These are phyloP conservation scores for Acanthosoma haemorrhoidale DNA, from an alignment of 2,888 invertebrate species.

Conservation along the genomic window DNA sequence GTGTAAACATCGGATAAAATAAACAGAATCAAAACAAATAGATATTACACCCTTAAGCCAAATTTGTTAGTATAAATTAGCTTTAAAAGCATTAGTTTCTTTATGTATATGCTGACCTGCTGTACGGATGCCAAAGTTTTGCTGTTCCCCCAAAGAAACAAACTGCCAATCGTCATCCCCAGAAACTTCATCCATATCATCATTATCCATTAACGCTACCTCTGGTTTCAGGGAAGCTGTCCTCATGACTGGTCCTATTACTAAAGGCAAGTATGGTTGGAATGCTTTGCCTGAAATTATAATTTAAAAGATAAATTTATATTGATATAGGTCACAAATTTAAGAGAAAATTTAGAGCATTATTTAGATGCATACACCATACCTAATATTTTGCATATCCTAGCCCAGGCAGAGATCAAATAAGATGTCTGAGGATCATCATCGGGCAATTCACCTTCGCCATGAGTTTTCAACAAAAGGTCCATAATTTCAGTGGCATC, in stretches of 20 bases:
- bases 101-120: constrained; percentile 55
- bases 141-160: constrained; percentile 87
- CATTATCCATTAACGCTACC: constrained; percentile 81
- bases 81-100: too few relatives aligned
- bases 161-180: constrained; percentile 91
- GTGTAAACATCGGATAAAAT: too few relatives aligned
- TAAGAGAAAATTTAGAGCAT: neutral
- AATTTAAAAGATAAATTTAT: neutral
- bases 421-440: constrained; percentile 97
- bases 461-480: constrained; percentile 82
- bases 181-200: constrained; percentile 68
- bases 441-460: constrained; percentile 76
- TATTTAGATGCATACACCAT: neutral
- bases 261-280: constrained; percentile 84
- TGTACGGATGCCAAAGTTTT: constrained; percentile 90
- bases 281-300: constrained; percentile 63
- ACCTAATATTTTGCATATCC: constrained; percentile 92
- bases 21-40: too few relatives aligned
- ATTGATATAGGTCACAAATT: neutral
- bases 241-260: constrained; percentile 91
- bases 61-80: too few relatives aligned
- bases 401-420: constrained; percentile 97
- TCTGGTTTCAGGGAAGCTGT: constrained; percentile 91
- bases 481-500: constrained; percentile 97
- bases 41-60: too few relatives aligned